Evolutionary conservation across 2,797 vertebrate genomes (phyloP), one percentile per base, ranked within the genome.

Genomic region (Mareca penelope): DNA sequence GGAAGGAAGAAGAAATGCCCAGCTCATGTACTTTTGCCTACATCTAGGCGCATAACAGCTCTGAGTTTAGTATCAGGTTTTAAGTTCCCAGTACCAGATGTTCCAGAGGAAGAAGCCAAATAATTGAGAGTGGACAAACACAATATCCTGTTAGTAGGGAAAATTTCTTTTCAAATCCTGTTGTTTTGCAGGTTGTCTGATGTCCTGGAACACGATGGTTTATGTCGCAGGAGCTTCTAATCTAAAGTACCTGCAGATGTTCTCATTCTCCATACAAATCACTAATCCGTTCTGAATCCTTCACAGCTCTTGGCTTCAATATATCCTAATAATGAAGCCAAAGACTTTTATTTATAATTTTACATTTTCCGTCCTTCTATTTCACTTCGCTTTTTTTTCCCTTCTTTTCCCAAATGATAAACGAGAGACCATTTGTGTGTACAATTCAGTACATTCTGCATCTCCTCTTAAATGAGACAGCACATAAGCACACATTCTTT

Each of bases 261-360:
- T 92, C 86, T 89, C 57, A 75, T 77, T 44, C 64, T 87, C 86
- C 40, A 33, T 35, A 77, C 53, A 73, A 80, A 89, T n/a, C 78
- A 75, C n/a, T 53, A 86, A 95, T 57, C 17, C 28, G 68, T 89
- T 90, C 46, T 78, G 60, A 95, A 71, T 89, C 60, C 77, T 92
- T 59, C 80, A 90, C 67, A 94, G 48, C 60, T 86, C 35, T 90
- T 90, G 67, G 52, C 46, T 89, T 68, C 68, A 78, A 8, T n/a
- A 53, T 22, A 40, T 1, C 81, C 29, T 44, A 73, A 37, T 31
- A 88, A 37, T 12, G 40, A 84, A 88, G 73, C 4, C 4, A 57
- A 81, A 77, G 21, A 79, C 53, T 76, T 53, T 26, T 22, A 29
- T 92, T 48, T 39, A 59, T 28, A 57, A 48, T 65, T 29, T 55